Base-by-base conservation (phyloP, 1,140 invertebrate species). In the Tyrophagus putrescentiae region DNA sequence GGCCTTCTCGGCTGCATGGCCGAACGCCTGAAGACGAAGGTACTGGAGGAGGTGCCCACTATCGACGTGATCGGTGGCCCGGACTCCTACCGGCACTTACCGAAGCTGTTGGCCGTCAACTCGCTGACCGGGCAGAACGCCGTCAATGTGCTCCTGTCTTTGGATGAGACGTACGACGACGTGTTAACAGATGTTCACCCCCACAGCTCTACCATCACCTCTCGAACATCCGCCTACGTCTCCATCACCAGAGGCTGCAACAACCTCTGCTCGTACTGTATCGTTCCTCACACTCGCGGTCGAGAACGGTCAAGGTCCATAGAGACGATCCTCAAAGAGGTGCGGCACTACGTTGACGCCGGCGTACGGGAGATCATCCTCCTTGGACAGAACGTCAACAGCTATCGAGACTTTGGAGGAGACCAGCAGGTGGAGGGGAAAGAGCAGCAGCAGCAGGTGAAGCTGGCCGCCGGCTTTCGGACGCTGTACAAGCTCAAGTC, bases 121-220 rank as follows among this genome's bases (percentile, higher is more conserved):
- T 32, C 28, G 2, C 33, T 65, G 18, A 54, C 52, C 6, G 23
- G 41, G 16, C 42, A 48, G 18, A 63, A 66, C 66, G 45, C 63
- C 67, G 82, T 96, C 11, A 97, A 98, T 79, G 88, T 96, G 3
- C 68, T 88, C 41, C 74, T 98, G 31, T 96, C 92, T 0, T 71
- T 90, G n/a, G 94, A 98, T 68, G 94, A 98, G 76, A 98, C 94
- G 0, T 98, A 98, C 75, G 90, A 91, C 16, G 92, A 97, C 78
- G 79, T 98, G 9, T n/a, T n/a, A n/a, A n/a, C n/a, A n/a, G n/a
- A n/a, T n/a, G n/a, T n/a, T n/a, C 82, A 83, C 65, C 92, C 93
- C 16, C 83, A 95, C 11, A 76, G 89, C 68, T 69, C 34, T n/a
- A 16, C 48, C 13, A 18, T 1, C 31, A 36, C 9, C 21, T n/a